Evolutionary conservation across 1,140 invertebrate genomes (phyloP).

Genomic region (Drosophila erecta): DNA sequence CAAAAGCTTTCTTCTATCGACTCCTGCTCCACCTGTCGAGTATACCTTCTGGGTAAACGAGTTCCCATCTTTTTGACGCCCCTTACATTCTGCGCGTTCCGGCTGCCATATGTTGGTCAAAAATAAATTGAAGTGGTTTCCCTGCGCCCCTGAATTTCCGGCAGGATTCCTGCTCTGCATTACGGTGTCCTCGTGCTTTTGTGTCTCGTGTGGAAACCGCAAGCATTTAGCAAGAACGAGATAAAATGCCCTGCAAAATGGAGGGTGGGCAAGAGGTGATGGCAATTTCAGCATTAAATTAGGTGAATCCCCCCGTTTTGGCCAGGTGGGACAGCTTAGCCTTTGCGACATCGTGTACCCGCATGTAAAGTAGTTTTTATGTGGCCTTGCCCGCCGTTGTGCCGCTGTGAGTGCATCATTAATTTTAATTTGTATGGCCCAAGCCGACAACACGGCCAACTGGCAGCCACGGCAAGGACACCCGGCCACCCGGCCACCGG

Average conservation of each 20-base stretch:
- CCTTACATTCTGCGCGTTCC: slow-evolving; percentile 3
- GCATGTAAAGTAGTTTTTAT: slow-evolving; percentile 82
- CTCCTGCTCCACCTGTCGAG: background rate
- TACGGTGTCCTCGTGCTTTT: slow-evolving; percentile 14
- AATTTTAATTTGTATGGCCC: slow-evolving; percentile 80
- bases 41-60: slow-evolving; percentile 16
- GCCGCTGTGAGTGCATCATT: slow-evolving; percentile 77
- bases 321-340: slow-evolving; percentile 76
- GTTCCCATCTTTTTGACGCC: slow-evolving; percentile 11
- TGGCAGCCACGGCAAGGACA: slow-evolving; percentile 52
- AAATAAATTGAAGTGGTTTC: slow-evolving; percentile 80
- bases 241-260: slow-evolving; percentile 55
- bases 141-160: slow-evolving; percentile 42
- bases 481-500: background rate
- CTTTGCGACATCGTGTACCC: slow-evolving; percentile 66
- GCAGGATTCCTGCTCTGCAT: slow-evolving; percentile 15
- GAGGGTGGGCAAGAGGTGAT: slow-evolving; percentile 2
- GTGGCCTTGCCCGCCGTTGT: slow-evolving; percentile 40
- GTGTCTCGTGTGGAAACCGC: slow-evolving; percentile 47
- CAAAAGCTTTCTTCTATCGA: background rate
- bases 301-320: slow-evolving; percentile 50
- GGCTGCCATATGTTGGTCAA: slow-evolving; percentile 76
- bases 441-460: slow-evolving; percentile 72
- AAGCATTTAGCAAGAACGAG: slow-evolving; percentile 72
- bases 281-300: slow-evolving; percentile 74